Evolutionary conservation across 2,797 vertebrate species (phyloP), one percentile per base, ranked within the genome.

Genomic region (Hippocampus kuda): DNA sequence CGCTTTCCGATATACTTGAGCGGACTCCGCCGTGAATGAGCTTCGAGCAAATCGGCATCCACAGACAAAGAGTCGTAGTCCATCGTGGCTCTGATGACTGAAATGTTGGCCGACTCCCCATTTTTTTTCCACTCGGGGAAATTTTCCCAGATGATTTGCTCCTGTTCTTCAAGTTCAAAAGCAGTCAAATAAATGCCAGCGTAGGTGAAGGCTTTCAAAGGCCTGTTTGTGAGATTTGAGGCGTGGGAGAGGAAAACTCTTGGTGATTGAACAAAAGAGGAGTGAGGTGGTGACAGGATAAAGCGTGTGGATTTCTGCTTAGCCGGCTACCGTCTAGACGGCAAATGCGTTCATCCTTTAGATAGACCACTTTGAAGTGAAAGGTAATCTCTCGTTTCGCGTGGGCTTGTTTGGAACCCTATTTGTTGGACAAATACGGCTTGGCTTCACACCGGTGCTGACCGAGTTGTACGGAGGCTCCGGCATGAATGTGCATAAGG

Each of bases 271-370:
- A 70, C 48, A 60, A 54, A 66, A 61, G 22, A 66, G 46, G 18
- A 68, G 42, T 34, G 16, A 56, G 16, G 46, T n/a, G 73, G 48
- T 38, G 65, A 67, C 51, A 56, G 13, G 34, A 56, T 46, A 15
- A 5, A 69, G 68, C 74, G 38, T 61, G 38, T 59, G 54, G 68
- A 72, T 74, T 83, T 76, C 70, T 79, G 68, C 75, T 79, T 66
- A 75, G 78, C 69, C 67, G 38, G 61, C 83, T 72, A 26, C 69
- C 48, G 81, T 82, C 79, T 80, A 79, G 76, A 83, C 81, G 0
- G 72, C 66, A 76, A 81, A 84, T 73, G 67, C 69, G 80, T 82
- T 81, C 77, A 67, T 70, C 78, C 62, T 81, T 79, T 81, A 79
- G 79, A 76, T 81, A 79, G 74, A 42, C 57, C 70, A 72, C 77